These are phyloP conservation scores for Xyliphius kryptos DNA, from an alignment of 2,113 vertebrate species.

Conservation along the genomic window DNA sequence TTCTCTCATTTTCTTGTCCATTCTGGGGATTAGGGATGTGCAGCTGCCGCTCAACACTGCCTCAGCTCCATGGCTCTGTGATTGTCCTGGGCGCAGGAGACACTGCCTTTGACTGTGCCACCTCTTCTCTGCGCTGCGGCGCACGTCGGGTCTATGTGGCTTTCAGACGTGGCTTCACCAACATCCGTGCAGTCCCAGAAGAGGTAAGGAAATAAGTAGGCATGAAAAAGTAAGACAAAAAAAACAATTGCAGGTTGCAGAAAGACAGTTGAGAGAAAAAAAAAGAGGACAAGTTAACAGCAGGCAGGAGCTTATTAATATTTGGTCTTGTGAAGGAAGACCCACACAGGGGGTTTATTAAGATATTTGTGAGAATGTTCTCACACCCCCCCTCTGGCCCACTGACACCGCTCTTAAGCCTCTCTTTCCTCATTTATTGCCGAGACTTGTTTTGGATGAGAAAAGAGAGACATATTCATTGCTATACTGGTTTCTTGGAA, in stretches of 20 bases:
- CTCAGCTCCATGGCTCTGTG: slow-evolving; percentile 75
- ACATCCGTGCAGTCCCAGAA: slow-evolving; percentile 77
- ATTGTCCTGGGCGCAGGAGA: slow-evolving; percentile 91
- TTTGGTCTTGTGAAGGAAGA: slow-evolving; percentile 43
- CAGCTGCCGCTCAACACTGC: slow-evolving; percentile 73
- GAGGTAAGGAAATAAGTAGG: slow-evolving; percentile 76
- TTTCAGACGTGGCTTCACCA: slow-evolving; percentile 80
- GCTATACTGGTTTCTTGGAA: too few relatives aligned
- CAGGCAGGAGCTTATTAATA: slow-evolving; percentile 46
- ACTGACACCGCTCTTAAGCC: slow-evolving; percentile 45
- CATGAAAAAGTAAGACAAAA: too few relatives aligned
- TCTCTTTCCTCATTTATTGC: slow-evolving; percentile 49
- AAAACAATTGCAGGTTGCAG: too few relatives aligned
- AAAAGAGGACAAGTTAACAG: too few relatives aligned
- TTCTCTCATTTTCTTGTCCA: slow-evolving; percentile 47
- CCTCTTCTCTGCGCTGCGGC: slow-evolving; percentile 89
- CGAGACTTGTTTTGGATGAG: slow-evolving; percentile 45
- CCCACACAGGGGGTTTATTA: slow-evolving; percentile 49
- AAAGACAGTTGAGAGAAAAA: too few relatives aligned
- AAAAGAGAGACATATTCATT: too few relatives aligned
- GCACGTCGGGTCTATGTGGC: slow-evolving; percentile 80
- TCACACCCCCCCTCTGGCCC: slow-evolving; percentile 35
- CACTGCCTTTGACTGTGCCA: slow-evolving; percentile 95
- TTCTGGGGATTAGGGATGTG: slow-evolving; percentile 84
- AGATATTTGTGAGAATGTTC: slow-evolving; percentile 43